Evolutionary conservation across 2,113 vertebrate species (phyloP).

Genomic region (Chamaea fasciata): DNA sequence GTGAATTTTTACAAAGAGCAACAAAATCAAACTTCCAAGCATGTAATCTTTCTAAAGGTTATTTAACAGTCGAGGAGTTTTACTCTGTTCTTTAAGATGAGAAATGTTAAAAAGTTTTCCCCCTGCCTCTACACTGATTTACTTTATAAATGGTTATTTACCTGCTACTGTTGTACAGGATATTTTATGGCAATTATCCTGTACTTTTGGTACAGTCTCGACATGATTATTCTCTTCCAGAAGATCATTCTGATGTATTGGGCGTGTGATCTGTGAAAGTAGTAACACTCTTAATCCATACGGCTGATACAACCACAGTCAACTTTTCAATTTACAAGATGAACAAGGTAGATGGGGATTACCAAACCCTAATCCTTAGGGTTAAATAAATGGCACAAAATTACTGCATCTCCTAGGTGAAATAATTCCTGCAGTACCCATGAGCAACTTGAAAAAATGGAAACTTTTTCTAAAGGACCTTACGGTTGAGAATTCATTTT

Average conservation of each 20-base stretch:
- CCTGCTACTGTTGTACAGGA: not conserved
- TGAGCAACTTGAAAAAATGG: not conserved
- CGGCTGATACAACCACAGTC: not conserved
- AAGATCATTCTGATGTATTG: not conserved
- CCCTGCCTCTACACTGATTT: not conserved
- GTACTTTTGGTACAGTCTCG: not conserved
- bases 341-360: not conserved
- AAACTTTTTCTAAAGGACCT: not conserved
- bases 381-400: not conserved
- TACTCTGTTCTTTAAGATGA: not conserved
- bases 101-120: not conserved
- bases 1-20: not conserved
- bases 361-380: not conserved
- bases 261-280: not conserved
- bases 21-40: not conserved
- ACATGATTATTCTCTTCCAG: not conserved
- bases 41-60: not conserved
- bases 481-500: not conserved
- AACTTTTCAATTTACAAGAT: not conserved
- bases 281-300: not conserved
- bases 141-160: not conserved
- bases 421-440: not conserved
- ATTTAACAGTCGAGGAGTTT: not conserved
- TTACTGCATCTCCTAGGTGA: not conserved
- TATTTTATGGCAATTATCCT: not conserved